Base-by-base conservation (phyloP, 2,888 invertebrate species). In the Pachymerium ferrugineum region DNA sequence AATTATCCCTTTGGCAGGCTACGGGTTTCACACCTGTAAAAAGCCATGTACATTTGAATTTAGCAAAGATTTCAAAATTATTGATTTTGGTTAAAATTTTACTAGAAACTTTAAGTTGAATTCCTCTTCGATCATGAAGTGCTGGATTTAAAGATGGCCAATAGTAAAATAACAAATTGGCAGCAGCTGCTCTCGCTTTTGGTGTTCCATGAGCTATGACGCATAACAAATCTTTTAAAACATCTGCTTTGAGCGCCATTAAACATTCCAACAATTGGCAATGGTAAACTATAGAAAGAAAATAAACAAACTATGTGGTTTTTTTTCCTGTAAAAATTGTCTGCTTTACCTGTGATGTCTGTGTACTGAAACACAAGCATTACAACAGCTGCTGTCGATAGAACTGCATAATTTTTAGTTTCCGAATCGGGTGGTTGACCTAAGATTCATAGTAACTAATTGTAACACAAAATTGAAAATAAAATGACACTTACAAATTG, bases 341-440 rank as follows among this genome's bases (percentile, higher is more conserved):
- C 14, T 35, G 8, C 8, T 6, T 54, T 82, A 93, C 94, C 91
- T 80, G 94, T 91, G 84, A 95, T 95, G 77, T 88, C 91, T 0
- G 96, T 94, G 82, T 97, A 96, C 82, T 98, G 97, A 81, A 98
- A 92, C 31, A 98, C 92, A 89, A 97, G 92, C 93, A 98, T 97
- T 75, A 99, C 89, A 74, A 98, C 93, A 38, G 97, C 92, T 0
- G 95, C 91, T 3, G 81, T 72, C 2, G 72, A 72, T 25, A 54
- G 47, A 30, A 33, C 30, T 29, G 78, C 79, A 78, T 80, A 81
- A 76, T 80, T 79, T 68, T 78, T 77, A 74, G 77, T 78, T 35
- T 79, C 79, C 31, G 76, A 73, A n/a, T 76, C 78, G 22, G 71
- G 28, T 35, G 33, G 28, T 30, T 29, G 28, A 68, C 31, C 47